A percentile compares a stretch with the other conserved stretches of the same genome.
Conservation (phyloP, 2,797 vertebrate species). For the Hirundo rustica region DNA sequence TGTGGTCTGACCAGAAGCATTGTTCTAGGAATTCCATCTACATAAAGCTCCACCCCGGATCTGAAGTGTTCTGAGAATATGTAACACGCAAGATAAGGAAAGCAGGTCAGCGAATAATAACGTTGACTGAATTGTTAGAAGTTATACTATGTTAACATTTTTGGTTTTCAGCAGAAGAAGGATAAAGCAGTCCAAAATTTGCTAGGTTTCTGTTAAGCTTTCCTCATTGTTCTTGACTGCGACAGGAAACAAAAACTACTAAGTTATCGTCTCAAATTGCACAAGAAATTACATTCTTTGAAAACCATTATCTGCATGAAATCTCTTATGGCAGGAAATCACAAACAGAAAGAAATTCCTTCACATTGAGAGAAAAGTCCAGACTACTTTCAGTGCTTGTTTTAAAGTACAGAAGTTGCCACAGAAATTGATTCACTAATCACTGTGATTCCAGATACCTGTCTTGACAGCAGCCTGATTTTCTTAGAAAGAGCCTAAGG, state of each 20-base stretch:
- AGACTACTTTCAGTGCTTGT: background rate
- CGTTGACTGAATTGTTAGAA: background rate
- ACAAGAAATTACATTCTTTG: slow-evolving; percentile 53
- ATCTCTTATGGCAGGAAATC: slow-evolving; percentile 56
- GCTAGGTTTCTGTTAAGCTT: background rate
- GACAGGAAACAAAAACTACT: slow-evolving; percentile 25
- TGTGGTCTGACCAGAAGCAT: background rate
- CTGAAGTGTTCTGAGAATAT: background rate
- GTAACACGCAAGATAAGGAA: background rate
- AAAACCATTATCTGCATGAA: slow-evolving; percentile 56
- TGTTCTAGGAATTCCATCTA: background rate
- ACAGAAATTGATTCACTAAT: background rate
- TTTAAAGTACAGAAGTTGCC: background rate
- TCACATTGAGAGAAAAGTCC: slow-evolving; percentile 4
- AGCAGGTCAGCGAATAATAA: background rate
- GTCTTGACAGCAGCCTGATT: background rate
- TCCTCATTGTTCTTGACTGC: slow-evolving; percentile 33
- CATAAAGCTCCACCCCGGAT: background rate
- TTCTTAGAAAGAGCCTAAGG: background rate
- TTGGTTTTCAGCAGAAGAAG: background rate
- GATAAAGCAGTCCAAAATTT: background rate
- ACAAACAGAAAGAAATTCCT: slow-evolving; percentile 56
- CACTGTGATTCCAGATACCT: background rate
- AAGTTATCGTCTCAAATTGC: slow-evolving; percentile 3
- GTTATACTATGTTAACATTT: background rate